Conservation (phyloP, 2,113 vertebrate species). For the Pristiophorus japonicus region DNA sequence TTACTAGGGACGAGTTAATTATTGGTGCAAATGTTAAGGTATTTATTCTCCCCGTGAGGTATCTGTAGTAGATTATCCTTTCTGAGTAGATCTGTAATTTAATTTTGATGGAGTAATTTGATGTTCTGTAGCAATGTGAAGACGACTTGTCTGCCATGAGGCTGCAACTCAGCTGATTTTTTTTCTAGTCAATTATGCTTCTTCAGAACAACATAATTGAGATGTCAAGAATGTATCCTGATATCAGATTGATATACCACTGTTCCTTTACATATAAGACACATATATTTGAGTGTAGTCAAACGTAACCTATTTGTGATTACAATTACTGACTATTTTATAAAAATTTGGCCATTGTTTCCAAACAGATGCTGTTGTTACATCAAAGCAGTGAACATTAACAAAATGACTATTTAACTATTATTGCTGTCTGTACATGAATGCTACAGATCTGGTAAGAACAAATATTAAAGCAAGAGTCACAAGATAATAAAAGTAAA, state of each 20-base stretch:
- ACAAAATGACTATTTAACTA: not conserved
- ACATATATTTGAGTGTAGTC: not conserved
- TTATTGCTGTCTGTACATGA: not conserved
- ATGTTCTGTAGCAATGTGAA: not conserved
- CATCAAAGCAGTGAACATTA: not conserved
- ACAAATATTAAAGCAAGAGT: not conserved
- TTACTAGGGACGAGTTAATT: constrained; percentile 19
- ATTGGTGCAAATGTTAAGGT: constrained; percentile 26
- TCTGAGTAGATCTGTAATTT: constrained; percentile 23
- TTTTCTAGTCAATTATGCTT: not conserved
- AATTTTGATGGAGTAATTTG: constrained; percentile 22
- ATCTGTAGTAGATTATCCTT: constrained; percentile 18
- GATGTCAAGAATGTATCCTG: not conserved
- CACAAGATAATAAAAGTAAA: not conserved
- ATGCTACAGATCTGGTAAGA: not conserved
- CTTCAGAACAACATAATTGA: not conserved
- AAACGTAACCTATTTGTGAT: not conserved
- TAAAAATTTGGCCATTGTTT: not conserved
- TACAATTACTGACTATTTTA: not conserved
- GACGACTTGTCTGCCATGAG: not conserved
- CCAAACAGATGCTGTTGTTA: not conserved
- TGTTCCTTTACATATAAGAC: not conserved
- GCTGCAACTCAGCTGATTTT: not conserved
- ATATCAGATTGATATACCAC: not conserved
- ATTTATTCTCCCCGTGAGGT: constrained; percentile 25